Percentiles rank a stretch among this genome's conserved stretches.
These are phyloP conservation scores for Rhadinocentrus ornatus DNA, from an alignment of 2,797 vertebrate species.

Conservation along the genomic window DNA sequence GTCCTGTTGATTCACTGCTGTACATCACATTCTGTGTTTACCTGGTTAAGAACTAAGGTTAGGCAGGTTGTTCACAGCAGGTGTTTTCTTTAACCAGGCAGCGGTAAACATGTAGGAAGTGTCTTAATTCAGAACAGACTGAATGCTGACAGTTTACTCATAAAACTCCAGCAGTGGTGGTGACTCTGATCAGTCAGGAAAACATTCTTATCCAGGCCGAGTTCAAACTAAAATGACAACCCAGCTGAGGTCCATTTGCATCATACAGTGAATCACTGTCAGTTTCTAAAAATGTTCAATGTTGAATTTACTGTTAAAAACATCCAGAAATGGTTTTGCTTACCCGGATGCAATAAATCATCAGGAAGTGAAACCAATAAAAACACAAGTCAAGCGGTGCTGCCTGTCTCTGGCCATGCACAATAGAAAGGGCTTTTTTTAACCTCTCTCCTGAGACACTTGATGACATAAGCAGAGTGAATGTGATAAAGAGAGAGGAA, in stretches of 20 bases:
- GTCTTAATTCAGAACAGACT: constrained; percentile 35
- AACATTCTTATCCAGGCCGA: constrained; percentile 26
- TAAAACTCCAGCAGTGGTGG: constrained; percentile 28
- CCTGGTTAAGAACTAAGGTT: constrained; percentile 4
- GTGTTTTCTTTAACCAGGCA: constrained; percentile 40
- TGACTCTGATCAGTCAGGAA: constrained; percentile 29
- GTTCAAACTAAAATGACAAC: constrained; percentile 23
- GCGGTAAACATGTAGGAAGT: constrained; percentile 26
- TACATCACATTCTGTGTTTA: background rate
- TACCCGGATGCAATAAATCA: background rate
- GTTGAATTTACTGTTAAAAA: background rate
- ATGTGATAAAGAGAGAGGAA: constrained; percentile 35
- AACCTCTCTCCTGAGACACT: constrained; percentile 25
- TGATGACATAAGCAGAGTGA: constrained; percentile 61
- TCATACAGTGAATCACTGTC: constrained; percentile 28
- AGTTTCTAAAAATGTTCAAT: constrained; percentile 1
- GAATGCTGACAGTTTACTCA: constrained; percentile 25
- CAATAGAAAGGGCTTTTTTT: constrained; percentile 18
- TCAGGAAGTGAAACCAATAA: background rate
- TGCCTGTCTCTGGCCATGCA: constrained; percentile 8
- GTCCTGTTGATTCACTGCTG: constrained; percentile 7
- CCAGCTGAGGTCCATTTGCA: constrained; percentile 17
- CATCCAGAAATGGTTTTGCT: constrained; percentile 12
- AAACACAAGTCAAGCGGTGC: background rate
- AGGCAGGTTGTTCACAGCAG: constrained; percentile 23